These are phyloP conservation scores for Diaperis boleti DNA, from an alignment of 2,888 invertebrate species.

Conservation along the genomic window DNA sequence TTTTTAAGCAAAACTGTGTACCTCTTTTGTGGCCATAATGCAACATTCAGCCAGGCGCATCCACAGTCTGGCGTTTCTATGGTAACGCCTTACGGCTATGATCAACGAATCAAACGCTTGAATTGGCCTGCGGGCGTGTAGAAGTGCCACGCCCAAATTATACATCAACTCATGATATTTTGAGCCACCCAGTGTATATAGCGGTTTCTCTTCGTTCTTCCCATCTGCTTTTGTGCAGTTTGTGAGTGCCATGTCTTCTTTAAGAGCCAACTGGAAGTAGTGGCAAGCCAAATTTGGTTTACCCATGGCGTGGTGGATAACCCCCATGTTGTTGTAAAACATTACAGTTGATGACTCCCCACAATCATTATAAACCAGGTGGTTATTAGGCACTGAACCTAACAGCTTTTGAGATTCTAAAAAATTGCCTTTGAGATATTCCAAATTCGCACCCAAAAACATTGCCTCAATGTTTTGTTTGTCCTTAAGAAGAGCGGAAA, in stretches of 20 bases:
- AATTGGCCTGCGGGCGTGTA: conserved; percentile 83
- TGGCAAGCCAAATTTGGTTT: conserved; percentile 85
- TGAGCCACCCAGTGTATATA: conserved; percentile 74
- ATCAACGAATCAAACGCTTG: conserved; percentile 93
- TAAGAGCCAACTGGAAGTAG: conserved; percentile 83
- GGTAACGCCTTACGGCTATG: conserved; percentile 86
- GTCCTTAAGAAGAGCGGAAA: conserved; percentile 14
- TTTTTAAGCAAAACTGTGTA: conserved; percentile 55
- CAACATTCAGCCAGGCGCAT: conserved; percentile 94
- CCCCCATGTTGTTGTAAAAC: conserved; percentile 86
- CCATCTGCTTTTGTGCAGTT: conserved; percentile 61
- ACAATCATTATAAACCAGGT: conserved; percentile 66
- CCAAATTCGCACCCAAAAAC: conserved; percentile 74
- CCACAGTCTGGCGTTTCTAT: conserved; percentile 92
- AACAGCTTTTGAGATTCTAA: conserved; percentile 73
- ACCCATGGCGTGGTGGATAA: conserved; percentile 83
- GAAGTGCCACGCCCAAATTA: conserved; percentile 86
- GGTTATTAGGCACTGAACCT: conserved; percentile 66
- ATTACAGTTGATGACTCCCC: conserved; percentile 74
- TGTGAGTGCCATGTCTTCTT: conserved; percentile 73
- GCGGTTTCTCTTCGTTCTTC: conserved; percentile 64
- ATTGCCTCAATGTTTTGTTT: conserved; percentile 68
- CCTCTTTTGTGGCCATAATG: conserved; percentile 73
- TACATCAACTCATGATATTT: conserved; percentile 78
- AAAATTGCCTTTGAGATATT: conserved; percentile 75